Conservation (phyloP, 1,140 invertebrate genomes). For the Amyelois transitella region DNA sequence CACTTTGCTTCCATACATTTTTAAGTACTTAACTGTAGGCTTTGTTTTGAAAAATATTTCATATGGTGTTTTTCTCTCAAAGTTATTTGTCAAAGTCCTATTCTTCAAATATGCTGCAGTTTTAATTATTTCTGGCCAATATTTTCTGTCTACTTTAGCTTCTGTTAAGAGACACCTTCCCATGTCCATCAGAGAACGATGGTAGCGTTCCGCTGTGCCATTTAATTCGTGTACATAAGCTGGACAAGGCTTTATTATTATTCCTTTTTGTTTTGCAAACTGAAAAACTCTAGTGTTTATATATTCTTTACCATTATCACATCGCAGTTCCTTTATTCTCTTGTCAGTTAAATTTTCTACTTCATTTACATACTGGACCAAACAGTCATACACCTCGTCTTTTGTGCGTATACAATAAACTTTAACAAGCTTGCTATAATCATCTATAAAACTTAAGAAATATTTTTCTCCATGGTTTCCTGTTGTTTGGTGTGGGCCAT, state of each 20-base stretch:
- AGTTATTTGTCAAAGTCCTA: slow-evolving; percentile 31
- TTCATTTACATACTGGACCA: slow-evolving; percentile 22
- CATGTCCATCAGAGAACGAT: slow-evolving; percentile 23
- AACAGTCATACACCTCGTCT: slow-evolving; percentile 15
- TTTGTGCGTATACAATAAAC: slow-evolving; percentile 26
- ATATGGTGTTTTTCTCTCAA: slow-evolving; percentile 42
- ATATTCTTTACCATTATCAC: slow-evolving; percentile 42
- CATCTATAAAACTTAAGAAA: slow-evolving; percentile 22
- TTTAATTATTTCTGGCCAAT: too few species aligned
- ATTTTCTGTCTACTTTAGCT: too few species aligned
- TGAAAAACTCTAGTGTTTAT: slow-evolving; percentile 20
- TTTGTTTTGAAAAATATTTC: slow-evolving; percentile 46
- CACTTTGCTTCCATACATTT: slow-evolving; percentile 37
- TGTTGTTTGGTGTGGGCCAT: too few species aligned
- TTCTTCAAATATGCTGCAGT: slow-evolving; percentile 22
- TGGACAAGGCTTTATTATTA: too few species aligned
- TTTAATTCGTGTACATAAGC: slow-evolving; percentile 39
- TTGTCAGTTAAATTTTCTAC: slow-evolving; percentile 24
- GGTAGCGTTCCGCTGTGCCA: slow-evolving; percentile 25
- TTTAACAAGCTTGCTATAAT: too few species aligned
- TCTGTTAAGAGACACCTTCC: slow-evolving; percentile 20
- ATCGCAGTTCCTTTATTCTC: slow-evolving; percentile 22
- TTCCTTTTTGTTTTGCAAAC: slow-evolving; percentile 22
- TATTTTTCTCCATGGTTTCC: too few species aligned
- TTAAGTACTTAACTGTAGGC: slow-evolving; percentile 40